These are phyloP conservation scores for Phymorhynchus buccinoides DNA, from an alignment of 1,140 invertebrate species.

Conservation along the genomic window DNA sequence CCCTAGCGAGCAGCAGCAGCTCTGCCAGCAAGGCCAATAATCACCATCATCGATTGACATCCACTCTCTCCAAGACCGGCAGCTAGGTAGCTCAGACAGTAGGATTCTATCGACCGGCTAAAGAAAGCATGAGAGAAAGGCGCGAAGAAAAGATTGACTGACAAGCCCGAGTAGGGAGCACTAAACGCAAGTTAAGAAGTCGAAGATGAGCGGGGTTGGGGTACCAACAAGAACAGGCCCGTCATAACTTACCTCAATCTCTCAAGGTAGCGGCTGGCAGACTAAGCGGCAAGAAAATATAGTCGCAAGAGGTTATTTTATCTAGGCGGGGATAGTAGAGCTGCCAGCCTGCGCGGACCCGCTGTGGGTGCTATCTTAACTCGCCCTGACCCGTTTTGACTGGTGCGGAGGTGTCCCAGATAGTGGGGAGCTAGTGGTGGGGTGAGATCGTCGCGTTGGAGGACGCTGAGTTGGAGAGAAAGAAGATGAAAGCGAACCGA, in stretches of 20 bases:
- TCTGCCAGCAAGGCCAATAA: too few species aligned
- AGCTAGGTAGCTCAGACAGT: neutral
- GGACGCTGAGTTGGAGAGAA: neutral
- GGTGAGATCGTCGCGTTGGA: neutral
- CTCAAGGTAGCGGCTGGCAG: neutral
- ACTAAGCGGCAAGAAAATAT: neutral
- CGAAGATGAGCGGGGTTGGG: too few species aligned
- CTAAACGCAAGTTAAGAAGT: neutral
- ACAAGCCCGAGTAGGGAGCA: neutral
- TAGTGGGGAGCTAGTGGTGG: too few species aligned
- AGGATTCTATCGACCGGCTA: too few species aligned
- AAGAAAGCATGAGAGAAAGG: neutral
- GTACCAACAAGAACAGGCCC: neutral
- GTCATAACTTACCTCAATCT: too few species aligned
- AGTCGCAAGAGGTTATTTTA: neutral
- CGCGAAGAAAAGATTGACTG: neutral
- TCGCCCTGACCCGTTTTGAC: conserved; percentile 58
- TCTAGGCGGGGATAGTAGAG: too few species aligned
- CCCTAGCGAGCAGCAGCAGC: too few species aligned
- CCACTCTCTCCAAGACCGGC: neutral
- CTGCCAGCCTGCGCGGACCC: too few species aligned
- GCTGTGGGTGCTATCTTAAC: too few species aligned
- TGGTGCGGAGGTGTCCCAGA: conserved; percentile 49
- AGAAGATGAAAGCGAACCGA: neutral
- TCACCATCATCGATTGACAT: conserved; percentile 28